Evolutionary conservation across 2,888 invertebrate genomes (phyloP), one percentile per base, ranked within the genome.

Genomic region (Plebejus melissa): DNA sequence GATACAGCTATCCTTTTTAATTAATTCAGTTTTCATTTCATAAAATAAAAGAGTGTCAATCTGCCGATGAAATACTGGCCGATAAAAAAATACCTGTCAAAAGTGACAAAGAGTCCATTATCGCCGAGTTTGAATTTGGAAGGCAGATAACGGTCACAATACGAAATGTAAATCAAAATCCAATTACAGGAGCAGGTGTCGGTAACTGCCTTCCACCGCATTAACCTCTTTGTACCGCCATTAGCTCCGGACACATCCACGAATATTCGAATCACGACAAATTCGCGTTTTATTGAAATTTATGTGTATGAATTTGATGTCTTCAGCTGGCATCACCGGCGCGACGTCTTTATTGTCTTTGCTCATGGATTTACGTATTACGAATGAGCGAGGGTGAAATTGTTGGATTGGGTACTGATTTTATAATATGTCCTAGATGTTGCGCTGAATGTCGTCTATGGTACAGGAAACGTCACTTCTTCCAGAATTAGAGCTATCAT

Each of bases 101-200:
- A 38, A 50, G 54, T 32, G 50, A 28, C 72, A 72, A 71, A 72
- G 72, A 65, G 65, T 65, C 32, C 65, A 65, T 65, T 65, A 65
- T 16, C 16, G 32, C 32, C 32, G 28, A 36, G 32, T 65, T 65
- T 74, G 38, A 69, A 65, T 72, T 65, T 28, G 60, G 46, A 75
- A 38, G 32, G 32, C 16, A 72, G 72, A 72, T 72, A 72, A 54
- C 50, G 54, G 58, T 41, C 69, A 75, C 74, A 58, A 70, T 50
- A 58, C 57, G 70, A 60, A 74, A 76, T 65, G 65, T 72, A 75
- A 78, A 77, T 77, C 75, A 74, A 74, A 65, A 70, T 54, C 69
- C 75, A 74, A 77, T 76, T 74, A 78, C 74, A 28, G 76, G 72
- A 70, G 60, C 78, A 78, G 78, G 78, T 78, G 78, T 71, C 70